phyloP scores from a whole-genome alignment of 1,140 invertebrate genomes.

The Euwallacea similis region DNA sequence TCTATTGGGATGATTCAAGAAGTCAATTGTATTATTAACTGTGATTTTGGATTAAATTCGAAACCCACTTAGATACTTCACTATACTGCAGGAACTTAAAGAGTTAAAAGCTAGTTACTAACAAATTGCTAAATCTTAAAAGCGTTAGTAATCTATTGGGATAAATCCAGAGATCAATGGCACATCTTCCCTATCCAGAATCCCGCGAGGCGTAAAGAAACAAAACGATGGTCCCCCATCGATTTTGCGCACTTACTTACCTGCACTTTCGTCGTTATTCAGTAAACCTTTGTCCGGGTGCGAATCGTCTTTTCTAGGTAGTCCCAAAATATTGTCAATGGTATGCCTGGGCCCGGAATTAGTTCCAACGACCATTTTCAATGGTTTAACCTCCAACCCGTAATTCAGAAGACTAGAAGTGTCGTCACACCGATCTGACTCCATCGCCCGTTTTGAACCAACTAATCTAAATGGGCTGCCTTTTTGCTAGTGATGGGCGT shows the following conservation, averaged over 20 bases:
- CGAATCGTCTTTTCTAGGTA: slow-evolving; percentile 48
- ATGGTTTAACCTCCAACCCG: slow-evolving; percentile 50
- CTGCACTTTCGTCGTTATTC: slow-evolving; percentile 52
- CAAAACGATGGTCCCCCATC: neutral
- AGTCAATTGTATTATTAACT: no score
- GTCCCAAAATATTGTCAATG: slow-evolving; percentile 55
- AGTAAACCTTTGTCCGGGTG: slow-evolving; percentile 47
- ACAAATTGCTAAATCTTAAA: no score
- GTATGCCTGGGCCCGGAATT: slow-evolving; percentile 53
- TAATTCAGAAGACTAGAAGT: slow-evolving; percentile 48
- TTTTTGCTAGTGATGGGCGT: slow-evolving; percentile 43
- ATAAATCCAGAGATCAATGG: no score
- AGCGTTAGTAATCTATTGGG: no score
- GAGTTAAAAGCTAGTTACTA: no score
- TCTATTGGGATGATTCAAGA: no score
- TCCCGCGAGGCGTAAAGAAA: neutral
- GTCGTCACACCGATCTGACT: slow-evolving; percentile 52
- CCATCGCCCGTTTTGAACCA: slow-evolving; percentile 50
- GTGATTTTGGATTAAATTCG: no score
- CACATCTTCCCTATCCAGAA: no score
- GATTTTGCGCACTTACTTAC: slow-evolving; percentile 41
- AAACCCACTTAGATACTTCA: no score
- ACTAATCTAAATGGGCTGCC: slow-evolving; percentile 46
- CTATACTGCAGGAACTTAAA: no score
- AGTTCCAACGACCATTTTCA: slow-evolving; percentile 50